Evolutionary conservation across 2,888 invertebrate genomes (phyloP).

Genomic region (Xestia ashworthii): DNA sequence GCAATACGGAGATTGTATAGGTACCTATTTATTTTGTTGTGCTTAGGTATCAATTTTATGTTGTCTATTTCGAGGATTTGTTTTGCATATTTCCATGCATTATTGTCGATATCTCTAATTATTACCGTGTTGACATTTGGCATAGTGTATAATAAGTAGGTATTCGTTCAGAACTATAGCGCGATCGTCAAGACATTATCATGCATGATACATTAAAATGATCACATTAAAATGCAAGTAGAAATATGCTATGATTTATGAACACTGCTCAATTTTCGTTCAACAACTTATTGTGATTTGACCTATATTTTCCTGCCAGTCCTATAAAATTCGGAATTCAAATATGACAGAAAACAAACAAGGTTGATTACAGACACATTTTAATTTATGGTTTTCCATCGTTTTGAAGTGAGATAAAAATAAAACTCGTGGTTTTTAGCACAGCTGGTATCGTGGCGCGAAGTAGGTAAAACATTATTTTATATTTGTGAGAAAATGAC

Average conservation of each 20-base stretch:
- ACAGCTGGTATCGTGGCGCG: conserved; percentile 52
- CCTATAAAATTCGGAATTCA: conserved; percentile 37
- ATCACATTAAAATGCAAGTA: conserved; percentile 39
- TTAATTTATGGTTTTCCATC: conserved; percentile 68
- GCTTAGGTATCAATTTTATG: neutral
- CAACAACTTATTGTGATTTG: neutral
- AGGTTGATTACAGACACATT: conserved; percentile 65
- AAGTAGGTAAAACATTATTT: conserved; percentile 30
- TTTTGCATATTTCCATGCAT: neutral
- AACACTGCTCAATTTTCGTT: conserved; percentile 25
- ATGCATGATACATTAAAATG: too few relatives aligned
- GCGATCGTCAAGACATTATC: conserved; percentile 6
- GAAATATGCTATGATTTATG: neutral
- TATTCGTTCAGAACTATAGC: neutral
- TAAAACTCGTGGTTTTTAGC: conserved; percentile 64
- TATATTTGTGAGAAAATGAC: neutral
- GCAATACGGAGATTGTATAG: neutral
- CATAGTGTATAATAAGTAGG: too few relatives aligned
- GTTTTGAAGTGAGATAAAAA: conserved; percentile 74
- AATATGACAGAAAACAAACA: conserved; percentile 56
- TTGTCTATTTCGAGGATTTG: neutral
- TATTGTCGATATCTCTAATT: neutral
- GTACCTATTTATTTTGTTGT: too few relatives aligned
- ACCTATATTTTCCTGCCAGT: conserved; percentile 44
- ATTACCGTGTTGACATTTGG: neutral